Percentiles rank a stretch among this genome's conserved stretches.
These are phyloP conservation scores for Melieria picta DNA, from an alignment of 2,888 invertebrate species.

Conservation along the genomic window DNA sequence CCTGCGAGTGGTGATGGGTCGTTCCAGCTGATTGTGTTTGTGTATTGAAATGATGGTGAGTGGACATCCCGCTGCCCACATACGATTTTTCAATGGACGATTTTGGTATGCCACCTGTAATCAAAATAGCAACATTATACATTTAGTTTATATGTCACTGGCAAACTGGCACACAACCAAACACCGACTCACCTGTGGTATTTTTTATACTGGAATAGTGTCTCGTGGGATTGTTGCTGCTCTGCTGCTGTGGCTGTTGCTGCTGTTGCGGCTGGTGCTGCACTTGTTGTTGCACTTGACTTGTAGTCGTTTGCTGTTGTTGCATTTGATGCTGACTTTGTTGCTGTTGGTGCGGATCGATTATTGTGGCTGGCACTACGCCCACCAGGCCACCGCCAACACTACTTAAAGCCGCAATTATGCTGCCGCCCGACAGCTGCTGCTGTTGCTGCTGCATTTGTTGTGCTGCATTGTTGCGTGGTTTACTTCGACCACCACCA, in stretches of 20 bases:
- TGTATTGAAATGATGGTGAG: constrained; percentile 57
- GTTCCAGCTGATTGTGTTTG: constrained; percentile 53
- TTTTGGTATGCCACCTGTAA: constrained; percentile 55
- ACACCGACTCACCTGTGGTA: constrained; percentile 48
- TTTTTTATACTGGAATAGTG: constrained; percentile 54
- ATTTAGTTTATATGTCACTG: background rate
- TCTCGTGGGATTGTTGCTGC: constrained; percentile 48
- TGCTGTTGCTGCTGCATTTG: constrained; percentile 49
- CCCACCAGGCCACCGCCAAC: constrained; percentile 54
- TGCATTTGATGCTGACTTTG: constrained; percentile 51
- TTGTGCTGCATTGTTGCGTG: constrained; percentile 51
- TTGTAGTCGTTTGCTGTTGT: constrained; percentile 48
- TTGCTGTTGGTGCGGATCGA: constrained; percentile 57
- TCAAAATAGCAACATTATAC: background rate
- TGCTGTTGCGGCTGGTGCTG: constrained; percentile 43
- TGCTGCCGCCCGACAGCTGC: constrained; percentile 47
- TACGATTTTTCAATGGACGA: constrained; percentile 58
- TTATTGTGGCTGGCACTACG: constrained; percentile 54
- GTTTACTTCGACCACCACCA: constrained; percentile 56
- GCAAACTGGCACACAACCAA: background rate
- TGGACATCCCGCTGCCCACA: constrained; percentile 48
- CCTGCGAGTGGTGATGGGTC: constrained; percentile 49
- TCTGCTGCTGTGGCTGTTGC: constrained; percentile 41
- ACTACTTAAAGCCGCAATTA: constrained; percentile 49
- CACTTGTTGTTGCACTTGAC: constrained; percentile 47